These are phyloP conservation scores for Tolmerus cingulatus DNA, from an alignment of 2,888 invertebrate species.

Conservation along the genomic window DNA sequence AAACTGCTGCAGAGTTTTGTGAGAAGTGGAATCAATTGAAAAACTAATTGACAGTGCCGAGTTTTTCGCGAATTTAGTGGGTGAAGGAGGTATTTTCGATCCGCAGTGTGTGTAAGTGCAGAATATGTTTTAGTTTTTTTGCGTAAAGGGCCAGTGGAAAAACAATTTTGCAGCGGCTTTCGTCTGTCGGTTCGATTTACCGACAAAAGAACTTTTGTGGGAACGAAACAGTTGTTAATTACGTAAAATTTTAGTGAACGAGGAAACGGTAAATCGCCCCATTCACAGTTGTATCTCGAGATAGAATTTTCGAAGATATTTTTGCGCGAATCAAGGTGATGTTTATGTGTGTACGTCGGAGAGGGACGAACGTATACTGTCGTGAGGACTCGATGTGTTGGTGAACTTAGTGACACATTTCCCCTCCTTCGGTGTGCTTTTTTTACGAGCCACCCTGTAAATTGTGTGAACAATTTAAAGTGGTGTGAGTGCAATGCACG, in stretches of 20 bases:
- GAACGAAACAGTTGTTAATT: neutral
- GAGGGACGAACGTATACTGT: neutral
- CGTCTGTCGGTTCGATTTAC: neutral
- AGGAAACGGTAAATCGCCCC: slow-evolving; percentile 35
- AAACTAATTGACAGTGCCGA: slow-evolving; percentile 14
- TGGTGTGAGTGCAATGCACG: neutral
- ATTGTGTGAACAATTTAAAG: neutral
- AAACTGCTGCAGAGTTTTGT: neutral
- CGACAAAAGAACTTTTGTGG: neutral
- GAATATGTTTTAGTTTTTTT: neutral
- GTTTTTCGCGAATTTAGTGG: neutral
- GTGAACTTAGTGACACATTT: neutral
- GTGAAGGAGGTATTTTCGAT: neutral
- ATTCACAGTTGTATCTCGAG: slow-evolving; percentile 20
- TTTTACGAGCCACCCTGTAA: neutral
- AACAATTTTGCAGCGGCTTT: neutral
- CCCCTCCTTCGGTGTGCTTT: neutral
- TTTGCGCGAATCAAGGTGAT: slow-evolving; percentile 31
- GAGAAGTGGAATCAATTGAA: neutral
- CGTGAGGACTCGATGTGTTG: neutral
- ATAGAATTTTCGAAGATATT: slow-evolving; percentile 28
- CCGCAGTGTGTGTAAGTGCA: slow-evolving; percentile 27
- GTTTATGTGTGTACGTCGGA: slow-evolving; percentile 20
- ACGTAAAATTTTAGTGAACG: slow-evolving; percentile 10
- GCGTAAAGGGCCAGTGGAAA: neutral